Base-by-base conservation (phyloP, 1,140 invertebrate species). In the Drosophila hydei region DNA sequence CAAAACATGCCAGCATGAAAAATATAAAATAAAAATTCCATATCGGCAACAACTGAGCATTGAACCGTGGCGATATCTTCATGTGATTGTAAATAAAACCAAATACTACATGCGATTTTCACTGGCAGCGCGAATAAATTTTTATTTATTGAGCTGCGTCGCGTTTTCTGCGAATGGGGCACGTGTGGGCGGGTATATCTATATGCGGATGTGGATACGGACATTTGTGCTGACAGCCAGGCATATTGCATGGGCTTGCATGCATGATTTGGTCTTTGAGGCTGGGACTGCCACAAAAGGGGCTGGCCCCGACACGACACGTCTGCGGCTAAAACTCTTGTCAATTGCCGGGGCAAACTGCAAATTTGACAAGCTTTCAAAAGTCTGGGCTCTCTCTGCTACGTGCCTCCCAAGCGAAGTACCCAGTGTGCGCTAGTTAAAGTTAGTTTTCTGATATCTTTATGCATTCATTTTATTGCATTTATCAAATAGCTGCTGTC, bases 111-210 rank as follows among this genome's bases (percentile, higher is more conserved):
- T 58, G 61, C 61, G 36, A 65, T 58, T 58, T 71, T 50, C 14
- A 42, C 38, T 59, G 54, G 30, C 62, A 54, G 40, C 48, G 36
- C 36, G 25, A 43, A 51, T 18, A 48, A 60, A 33, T 65, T 38
- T 42, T 59, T 69, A 72, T 72, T 72, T 72, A 72, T 67, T 67
- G 54, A 59, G 54, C 69, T 67, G 55, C 47, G 9, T 16, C 52
- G 33, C 52, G 30, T 71, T 64, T 33, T 27, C 30, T 33, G 27
- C 2, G 27, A 27, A 7, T 42, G 40, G 19, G 7, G 11, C 27
- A 36, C 25, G 42, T 45, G 65, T 62, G 58, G 43, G 54, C 30
- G 52, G 33, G n/a, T 8, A 42, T 52, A 5, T 38, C 19, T 19
- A 40, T n/a, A 47, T 27, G 14, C 14, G 36, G 8, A 54, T 48